Percentiles rank a stretch among this genome's conserved stretches.
Conservation (phyloP, 2,888 invertebrate species). For the Aphodius granarius region DNA sequence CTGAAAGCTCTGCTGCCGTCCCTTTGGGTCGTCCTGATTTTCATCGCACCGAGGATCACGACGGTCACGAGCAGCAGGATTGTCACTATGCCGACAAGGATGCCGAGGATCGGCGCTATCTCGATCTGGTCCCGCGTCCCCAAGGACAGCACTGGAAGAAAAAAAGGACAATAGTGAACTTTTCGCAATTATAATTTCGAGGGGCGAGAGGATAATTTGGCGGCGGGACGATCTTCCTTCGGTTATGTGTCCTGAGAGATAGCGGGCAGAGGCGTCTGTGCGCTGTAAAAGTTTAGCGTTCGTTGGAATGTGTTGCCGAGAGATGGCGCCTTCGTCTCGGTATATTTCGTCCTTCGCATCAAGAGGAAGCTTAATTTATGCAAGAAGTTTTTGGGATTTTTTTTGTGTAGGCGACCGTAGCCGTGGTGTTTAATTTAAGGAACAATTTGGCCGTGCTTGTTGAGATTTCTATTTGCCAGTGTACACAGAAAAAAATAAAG, state of each 20-base stretch:
- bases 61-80: conserved; percentile 69
- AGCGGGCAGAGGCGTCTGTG: not conserved
- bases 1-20: conserved; percentile 58
- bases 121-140: conserved; percentile 59
- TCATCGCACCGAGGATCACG: conserved; percentile 64
- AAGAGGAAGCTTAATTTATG: not conserved
- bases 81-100: conserved; percentile 69
- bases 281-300: conserved; percentile 6
- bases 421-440: not conserved
- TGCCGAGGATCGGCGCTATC: conserved; percentile 62
- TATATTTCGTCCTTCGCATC: not conserved
- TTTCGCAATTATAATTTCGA: conserved; percentile 13
- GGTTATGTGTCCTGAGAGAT: conserved; percentile 16
- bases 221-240: not conserved
- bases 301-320: not conserved
- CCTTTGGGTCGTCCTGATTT: conserved; percentile 61
- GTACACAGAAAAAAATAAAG: not conserved
- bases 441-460: not conserved
- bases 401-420: not conserved
- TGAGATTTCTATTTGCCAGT: not conserved
- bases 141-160: conserved; percentile 50
- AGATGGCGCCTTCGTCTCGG: not conserved
- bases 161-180: not conserved
- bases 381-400: not conserved
- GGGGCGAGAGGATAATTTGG: conserved; percentile 2